Conservation (phyloP, 2,888 invertebrate genomes). For the Clusia tigrina region DNA sequence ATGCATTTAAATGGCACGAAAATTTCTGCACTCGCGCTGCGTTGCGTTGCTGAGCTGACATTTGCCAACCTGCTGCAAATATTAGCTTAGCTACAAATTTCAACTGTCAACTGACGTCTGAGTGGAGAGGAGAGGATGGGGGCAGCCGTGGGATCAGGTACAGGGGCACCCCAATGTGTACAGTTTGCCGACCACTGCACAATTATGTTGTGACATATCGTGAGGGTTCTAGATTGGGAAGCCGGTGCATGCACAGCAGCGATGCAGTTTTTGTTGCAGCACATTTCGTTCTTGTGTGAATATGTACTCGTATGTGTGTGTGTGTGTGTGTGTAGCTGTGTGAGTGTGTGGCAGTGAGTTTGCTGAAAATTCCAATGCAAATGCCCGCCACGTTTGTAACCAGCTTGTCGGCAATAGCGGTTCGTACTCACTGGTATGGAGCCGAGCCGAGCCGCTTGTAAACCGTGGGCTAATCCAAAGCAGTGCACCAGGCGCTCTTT, state of each 20-base stretch:
- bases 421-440: neutral
- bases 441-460: neutral
- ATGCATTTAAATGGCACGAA: no score
- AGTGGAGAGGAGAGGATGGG: no score
- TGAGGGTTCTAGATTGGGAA: neutral
- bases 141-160: no score
- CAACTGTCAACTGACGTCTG: no score
- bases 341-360: neutral
- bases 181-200: neutral
- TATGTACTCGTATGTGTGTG: neutral
- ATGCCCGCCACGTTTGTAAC: neutral
- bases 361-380: conserved; percentile 16
- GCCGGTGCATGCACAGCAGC: neutral
- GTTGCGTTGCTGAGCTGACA: no score
- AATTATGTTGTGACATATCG: conserved; percentile 6
- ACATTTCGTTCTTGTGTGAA: neutral
- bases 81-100: no score
- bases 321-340: conserved; percentile 1
- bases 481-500: neutral
- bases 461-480: conserved; percentile 1
- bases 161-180: no score
- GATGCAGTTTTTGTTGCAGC: neutral
- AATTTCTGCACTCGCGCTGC: no score
- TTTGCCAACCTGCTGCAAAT: no score
- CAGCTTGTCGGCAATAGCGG: neutral